These are phyloP conservation scores for Odontamblyopus rebecca DNA, from an alignment of 2,797 vertebrate species.

Conservation along the genomic window DNA sequence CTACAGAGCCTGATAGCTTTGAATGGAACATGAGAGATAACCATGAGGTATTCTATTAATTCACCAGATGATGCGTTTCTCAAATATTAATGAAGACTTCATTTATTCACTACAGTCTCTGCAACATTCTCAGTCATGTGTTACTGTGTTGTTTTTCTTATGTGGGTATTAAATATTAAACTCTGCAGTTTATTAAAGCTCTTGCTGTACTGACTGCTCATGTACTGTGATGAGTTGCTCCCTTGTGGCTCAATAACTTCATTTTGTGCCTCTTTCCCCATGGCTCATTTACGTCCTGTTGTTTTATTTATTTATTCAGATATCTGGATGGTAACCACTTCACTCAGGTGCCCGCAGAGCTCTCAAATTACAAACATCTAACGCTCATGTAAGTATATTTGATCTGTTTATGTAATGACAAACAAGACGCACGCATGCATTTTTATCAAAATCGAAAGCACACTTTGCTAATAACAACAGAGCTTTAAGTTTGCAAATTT, in stretches of 20 bases:
- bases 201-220: constrained; percentile 64
- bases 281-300: constrained; percentile 7
- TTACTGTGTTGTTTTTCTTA: constrained; percentile 36
- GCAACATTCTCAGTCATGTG: constrained; percentile 18
- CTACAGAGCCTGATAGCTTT: constrained; percentile 18
- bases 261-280: constrained; percentile 19
- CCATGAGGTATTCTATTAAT: constrained; percentile 28
- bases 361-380: constrained; percentile 95
- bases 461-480: no score
- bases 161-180: constrained; percentile 67
- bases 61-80: constrained; percentile 29
- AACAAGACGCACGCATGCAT: constrained; percentile 11
- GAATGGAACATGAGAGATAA: constrained; percentile 38
- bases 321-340: constrained; percentile 99
- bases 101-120: constrained; percentile 54
- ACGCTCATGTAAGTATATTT: constrained; percentile 91
- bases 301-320: constrained; percentile 57
- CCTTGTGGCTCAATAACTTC: constrained; percentile 63
- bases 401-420: background rate
- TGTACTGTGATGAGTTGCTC: constrained; percentile 67
- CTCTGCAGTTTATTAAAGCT: constrained; percentile 69
- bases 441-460: background rate
- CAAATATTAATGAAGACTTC: constrained; percentile 49
- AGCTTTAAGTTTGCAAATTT: no score
- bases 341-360: constrained; percentile 92